Evolutionary conservation across 2,888 invertebrate genomes (phyloP).

Genomic region (Epinotia brunnichana): DNA sequence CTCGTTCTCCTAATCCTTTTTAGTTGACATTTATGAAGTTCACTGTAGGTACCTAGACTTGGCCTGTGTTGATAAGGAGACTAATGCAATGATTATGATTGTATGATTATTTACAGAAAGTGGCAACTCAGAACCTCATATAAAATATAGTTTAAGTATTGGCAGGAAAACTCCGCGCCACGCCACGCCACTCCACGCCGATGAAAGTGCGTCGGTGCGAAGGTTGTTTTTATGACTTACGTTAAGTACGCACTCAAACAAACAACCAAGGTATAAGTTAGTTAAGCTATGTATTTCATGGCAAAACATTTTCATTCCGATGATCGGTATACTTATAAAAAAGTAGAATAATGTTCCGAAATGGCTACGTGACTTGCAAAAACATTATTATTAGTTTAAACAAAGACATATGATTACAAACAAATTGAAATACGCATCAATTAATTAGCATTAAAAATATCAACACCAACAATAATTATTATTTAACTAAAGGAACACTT

Average conservation of each 20-base stretch:
- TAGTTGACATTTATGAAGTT: background rate
- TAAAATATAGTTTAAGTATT: slow-evolving; percentile 6
- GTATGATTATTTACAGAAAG: background rate
- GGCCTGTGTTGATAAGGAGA: background rate
- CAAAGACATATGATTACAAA: background rate
- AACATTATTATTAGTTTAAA: background rate
- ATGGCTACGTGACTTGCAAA: background rate
- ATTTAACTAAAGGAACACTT: slow-evolving; percentile 53
- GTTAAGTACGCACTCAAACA: slow-evolving; percentile 6
- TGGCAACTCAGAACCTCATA: background rate
- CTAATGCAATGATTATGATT: background rate
- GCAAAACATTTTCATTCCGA: background rate
- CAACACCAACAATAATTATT: background rate
- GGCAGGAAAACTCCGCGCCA: slow-evolving; percentile 24
- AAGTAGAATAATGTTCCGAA: background rate
- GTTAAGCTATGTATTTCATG: background rate
- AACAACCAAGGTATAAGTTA: background rate
- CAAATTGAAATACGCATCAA: background rate
- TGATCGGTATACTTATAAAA: background rate
- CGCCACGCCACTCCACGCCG: slow-evolving; percentile 7
- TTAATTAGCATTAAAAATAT: background rate
- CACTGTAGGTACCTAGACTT: background rate
- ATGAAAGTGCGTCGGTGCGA: slow-evolving; percentile 28
- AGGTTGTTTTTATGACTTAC: slow-evolving; percentile 20
- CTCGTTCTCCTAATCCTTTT: background rate